A percentile compares a stretch with the other conserved stretches of the same genome.
Conservation (phyloP, 2,888 invertebrate species). For the Agriotes lineatus region DNA sequence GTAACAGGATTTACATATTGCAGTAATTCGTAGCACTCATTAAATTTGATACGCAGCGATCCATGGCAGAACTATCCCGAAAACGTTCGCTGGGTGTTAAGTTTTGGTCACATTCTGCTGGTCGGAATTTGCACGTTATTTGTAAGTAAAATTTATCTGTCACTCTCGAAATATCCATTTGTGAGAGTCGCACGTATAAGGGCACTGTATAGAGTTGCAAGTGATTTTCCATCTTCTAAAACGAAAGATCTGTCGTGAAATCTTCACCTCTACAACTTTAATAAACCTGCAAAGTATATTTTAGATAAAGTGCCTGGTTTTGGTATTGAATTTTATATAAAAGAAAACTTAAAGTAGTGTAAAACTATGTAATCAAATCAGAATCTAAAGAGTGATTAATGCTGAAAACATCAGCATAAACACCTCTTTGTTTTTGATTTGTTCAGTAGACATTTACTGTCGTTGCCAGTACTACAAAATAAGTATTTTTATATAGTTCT, state of each 20-base stretch:
- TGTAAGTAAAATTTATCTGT: background rate
- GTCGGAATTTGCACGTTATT: constrained; percentile 37
- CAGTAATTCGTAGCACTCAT: too few relatives aligned
- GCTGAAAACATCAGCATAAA: too few relatives aligned
- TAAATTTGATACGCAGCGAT: too few relatives aligned
- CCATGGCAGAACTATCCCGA: background rate
- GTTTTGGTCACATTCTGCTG: constrained; percentile 36
- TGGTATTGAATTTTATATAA: background rate
- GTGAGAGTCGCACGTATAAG: background rate
- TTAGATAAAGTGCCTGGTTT: constrained; percentile 7
- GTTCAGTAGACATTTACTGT: background rate
- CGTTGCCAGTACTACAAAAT: constrained; percentile 26
- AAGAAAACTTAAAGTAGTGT: background rate
- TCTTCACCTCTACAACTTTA: background rate
- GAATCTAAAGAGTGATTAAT: background rate
- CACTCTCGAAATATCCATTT: background rate
- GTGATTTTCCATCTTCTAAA: background rate
- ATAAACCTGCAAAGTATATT: background rate
- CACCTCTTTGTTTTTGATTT: background rate
- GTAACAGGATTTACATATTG: too few relatives aligned
- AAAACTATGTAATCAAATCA: background rate
- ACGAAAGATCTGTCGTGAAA: background rate
- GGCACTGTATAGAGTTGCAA: constrained; percentile 4
- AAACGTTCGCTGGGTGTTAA: background rate
- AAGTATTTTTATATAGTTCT: constrained; percentile 30